Base-by-base conservation (phyloP, 2,888 invertebrate genomes). In the Lordiphosa andalusiaca region DNA sequence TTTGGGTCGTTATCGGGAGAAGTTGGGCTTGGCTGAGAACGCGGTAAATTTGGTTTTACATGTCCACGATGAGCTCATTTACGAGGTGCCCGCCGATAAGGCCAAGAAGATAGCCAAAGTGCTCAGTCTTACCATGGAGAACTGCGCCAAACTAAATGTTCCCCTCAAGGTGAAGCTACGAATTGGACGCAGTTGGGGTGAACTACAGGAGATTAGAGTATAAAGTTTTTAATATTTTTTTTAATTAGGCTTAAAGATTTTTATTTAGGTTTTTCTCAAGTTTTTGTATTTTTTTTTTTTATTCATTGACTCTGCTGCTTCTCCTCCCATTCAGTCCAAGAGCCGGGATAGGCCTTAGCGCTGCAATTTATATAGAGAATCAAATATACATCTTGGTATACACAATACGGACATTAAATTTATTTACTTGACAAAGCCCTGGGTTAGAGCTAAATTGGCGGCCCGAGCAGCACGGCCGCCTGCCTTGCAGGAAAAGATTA, bases 21-120 rank as follows among this genome's bases (percentile, higher is more conserved):
- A 86, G 40, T 67, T 89, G 21, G 84, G 85, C 0, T 52, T 88
- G 21, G 53, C 71, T 0, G 65, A 64, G 16, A 91, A 89, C 78
- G 87, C 59, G 2, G 93, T 93, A 0, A 92, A 91, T 63, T 91
- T 98, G 10, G 93, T 98, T 3, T 90, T 99, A 21, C 98, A 98
- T 88, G 91, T 99, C 78, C 99, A 99, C 88, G 99, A 99, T 89
- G 99, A 99, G 91, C 91, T 99, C 2, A 93, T 99, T 25, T 98
- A 96, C 86, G 98, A 99, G 91, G 95, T 96, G 3, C 91, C 92
- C 7, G 87, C 91, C 54, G 88, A 91, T 3, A 91, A 92, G 78
- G 88, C 93, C 39, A 85, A 90, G 10, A 87, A 90, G 69, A 92
- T 95, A 46, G 92, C 92, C 0, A 89, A 88, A 59, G 91, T 94